phyloP scores from a whole-genome alignment of 2,888 invertebrate genomes.

The Drosophila paracracens region DNA sequence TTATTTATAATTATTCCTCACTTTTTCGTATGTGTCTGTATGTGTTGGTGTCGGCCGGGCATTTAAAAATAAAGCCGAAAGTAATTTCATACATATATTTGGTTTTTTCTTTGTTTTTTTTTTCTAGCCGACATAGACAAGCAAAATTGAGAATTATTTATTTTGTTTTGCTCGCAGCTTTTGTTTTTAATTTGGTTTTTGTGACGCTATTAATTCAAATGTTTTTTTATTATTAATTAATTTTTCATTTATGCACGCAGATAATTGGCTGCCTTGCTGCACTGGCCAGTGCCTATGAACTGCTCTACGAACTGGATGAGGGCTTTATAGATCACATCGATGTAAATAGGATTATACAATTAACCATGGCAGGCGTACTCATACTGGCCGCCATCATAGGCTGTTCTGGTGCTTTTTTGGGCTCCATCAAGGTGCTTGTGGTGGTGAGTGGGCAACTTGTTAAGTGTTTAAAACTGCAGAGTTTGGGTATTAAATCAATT shows the following conservation, averaged over 20 bases:
- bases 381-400: constrained; percentile 74
- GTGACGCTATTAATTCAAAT: constrained; percentile 48
- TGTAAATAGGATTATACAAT: constrained; percentile 68
- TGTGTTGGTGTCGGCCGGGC: constrained; percentile 34
- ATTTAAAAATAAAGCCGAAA: constrained; percentile 72
- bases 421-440: constrained; percentile 76
- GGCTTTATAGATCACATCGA: constrained; percentile 66
- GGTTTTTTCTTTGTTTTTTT: constrained; percentile 44
- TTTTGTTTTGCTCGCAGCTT: constrained; percentile 27
- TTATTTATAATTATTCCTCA: constrained; percentile 50
- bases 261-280: constrained; percentile 72
- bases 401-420: constrained; percentile 76
- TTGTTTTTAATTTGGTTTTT: constrained; percentile 32
- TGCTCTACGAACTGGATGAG: constrained; percentile 62
- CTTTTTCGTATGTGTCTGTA: constrained; percentile 36
- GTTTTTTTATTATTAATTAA: constrained; percentile 19
- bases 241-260: constrained; percentile 46
- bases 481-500: not conserved
- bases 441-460: constrained; percentile 52
- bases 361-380: constrained; percentile 64
- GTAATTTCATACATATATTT: constrained; percentile 60
- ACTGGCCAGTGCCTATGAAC: constrained; percentile 70
- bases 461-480: too few relatives aligned
- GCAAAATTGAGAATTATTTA: constrained; percentile 32
- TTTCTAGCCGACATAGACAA: constrained; percentile 19